These are phyloP conservation scores for Aurelia aurita DNA, from an alignment of 30 jellyfish, hydroid and myxozoan genomes.

Conservation along the genomic window DNA sequence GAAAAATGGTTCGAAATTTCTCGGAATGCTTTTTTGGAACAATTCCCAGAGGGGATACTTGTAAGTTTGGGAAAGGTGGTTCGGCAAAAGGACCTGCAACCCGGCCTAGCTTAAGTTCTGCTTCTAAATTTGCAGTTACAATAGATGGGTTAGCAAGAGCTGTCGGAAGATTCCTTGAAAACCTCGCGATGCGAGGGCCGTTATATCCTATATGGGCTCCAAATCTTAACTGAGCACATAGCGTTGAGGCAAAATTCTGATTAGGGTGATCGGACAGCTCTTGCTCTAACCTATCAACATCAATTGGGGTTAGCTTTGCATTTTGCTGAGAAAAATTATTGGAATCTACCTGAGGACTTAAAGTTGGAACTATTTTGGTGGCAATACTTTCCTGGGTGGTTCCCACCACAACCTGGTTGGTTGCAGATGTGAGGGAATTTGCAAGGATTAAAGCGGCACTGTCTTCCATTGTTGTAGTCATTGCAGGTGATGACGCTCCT, in stretches of 20 bases:
- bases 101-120: not conserved
- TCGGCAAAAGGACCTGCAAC: not conserved
- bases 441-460: not conserved
- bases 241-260: not conserved
- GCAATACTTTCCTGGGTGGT: not conserved
- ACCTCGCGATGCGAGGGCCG: not conserved
- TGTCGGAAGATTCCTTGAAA: not conserved
- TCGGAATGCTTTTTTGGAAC: not conserved
- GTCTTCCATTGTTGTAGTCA: not conserved
- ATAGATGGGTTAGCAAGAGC: not conserved
- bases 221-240: not conserved
- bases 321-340: too few species aligned
- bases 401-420: not conserved
- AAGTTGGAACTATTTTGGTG: not conserved
- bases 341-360: too few species aligned
- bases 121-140: not conserved
- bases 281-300: not conserved
- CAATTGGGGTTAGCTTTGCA: not conserved
- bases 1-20: not conserved
- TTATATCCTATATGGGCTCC: not conserved
- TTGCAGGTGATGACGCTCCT: not conserved
- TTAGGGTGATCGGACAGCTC: not conserved
- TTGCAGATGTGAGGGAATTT: not conserved
- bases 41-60: too few species aligned
- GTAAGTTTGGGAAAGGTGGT: not conserved